Base-by-base conservation (phyloP, 2,888 invertebrate species). In the Aporophyla lueneburgensis region DNA sequence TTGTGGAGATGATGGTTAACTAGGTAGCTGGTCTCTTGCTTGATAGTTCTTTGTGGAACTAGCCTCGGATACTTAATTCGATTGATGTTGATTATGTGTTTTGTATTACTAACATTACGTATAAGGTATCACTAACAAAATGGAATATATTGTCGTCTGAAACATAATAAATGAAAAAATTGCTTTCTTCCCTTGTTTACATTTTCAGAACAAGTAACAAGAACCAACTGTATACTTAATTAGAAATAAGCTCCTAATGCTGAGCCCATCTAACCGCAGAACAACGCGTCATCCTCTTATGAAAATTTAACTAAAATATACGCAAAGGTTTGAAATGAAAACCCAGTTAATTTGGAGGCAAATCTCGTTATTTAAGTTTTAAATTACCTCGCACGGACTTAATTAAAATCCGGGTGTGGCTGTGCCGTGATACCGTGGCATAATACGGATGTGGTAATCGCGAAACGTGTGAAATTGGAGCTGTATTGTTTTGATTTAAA, bases 321-420 rank as follows among this genome's bases (percentile, higher is more conserved):
- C 51, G 27, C 59, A 65, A 69, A 59, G 43, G 65, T 75, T 71
- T 56, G 67, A 61, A 81, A 66, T 56, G 67, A 61, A 81, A 66
- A 62, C 67, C 69, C 70, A 43, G 79, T 84, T 82, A 82, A 82
- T 87, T 74, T 74, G 65, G 54, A 71, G 54, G 71, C 59, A 24
- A 68, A 56, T 56, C 46, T 53, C 68, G 71, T 82, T 75, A 84
- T 82, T 80, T 80, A 84, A 80, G 84, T 82, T 84, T 82, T 69
- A 75, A 82, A 82, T 82, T 75, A 71, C 83, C 63, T 71, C 71
- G 40, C 68, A 59, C 51, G 71, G 68, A 84, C 65, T 82, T 84
- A 69, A 82, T 82, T 80, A 84, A 74, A 75, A 84, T 59, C 58
- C 70, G 74, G 71, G 63, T 81, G 80, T 43, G 69, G 66, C 51